phyloP scores from a whole-genome alignment of 2,113 vertebrate species.

The Aldabrachelys gigantea region DNA sequence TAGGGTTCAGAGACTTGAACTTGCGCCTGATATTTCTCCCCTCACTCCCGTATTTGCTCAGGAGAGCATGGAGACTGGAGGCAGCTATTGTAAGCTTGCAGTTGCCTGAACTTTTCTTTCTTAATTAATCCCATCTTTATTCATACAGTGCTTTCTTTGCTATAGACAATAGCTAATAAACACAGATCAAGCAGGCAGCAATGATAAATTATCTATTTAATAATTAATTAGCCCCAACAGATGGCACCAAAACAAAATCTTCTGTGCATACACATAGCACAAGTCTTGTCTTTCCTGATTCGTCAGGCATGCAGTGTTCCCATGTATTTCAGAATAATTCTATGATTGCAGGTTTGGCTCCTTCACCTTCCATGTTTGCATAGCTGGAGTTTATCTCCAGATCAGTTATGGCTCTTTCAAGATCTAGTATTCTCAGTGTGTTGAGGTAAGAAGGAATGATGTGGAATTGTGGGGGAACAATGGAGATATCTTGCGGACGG shows the following conservation, averaged over 20 bases:
- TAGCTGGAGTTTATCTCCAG: background rate
- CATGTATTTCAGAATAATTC: background rate
- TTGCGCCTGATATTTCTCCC: background rate
- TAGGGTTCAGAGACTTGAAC: background rate
- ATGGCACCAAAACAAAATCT: slow-evolving; percentile 77
- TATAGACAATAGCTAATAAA: slow-evolving; percentile 77
- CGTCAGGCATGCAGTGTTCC: background rate
- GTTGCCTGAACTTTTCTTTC: slow-evolving; percentile 64
- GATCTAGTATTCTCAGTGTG: background rate
- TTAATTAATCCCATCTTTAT: slow-evolving; percentile 79
- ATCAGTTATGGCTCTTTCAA: background rate
- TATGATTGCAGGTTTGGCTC: background rate
- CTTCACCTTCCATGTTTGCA: background rate
- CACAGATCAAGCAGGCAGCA: slow-evolving; percentile 69
- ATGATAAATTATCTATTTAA: slow-evolving; percentile 80
- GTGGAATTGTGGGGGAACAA: background rate
- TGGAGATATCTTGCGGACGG: background rate
- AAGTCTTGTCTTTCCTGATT: background rate
- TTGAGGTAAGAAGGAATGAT: background rate
- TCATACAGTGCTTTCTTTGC: slow-evolving; percentile 63
- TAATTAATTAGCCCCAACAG: slow-evolving; percentile 82
- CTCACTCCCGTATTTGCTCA: background rate
- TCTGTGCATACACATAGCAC: slow-evolving; percentile 47
- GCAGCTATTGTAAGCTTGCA: slow-evolving; percentile 3
- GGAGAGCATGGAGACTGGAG: background rate